phyloP scores from a whole-genome alignment of 1,140 invertebrate species.

The Sinella curviseta region DNA sequence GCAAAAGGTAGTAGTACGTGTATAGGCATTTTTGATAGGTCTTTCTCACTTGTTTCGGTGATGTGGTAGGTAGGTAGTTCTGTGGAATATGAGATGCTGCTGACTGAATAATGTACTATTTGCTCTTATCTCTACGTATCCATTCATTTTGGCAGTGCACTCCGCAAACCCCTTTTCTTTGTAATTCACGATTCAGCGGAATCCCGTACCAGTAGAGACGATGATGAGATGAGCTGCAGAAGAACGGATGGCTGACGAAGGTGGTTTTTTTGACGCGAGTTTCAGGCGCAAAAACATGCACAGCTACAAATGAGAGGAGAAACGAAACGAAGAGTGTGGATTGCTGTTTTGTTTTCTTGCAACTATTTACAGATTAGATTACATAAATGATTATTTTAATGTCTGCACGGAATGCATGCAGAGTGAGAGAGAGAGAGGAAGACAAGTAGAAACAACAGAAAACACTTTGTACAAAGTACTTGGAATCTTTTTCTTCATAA shows the following conservation, averaged over 20 bases:
- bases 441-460: background rate
- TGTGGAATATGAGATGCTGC: too few relatives aligned
- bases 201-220: background rate
- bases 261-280: background rate
- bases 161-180: background rate
- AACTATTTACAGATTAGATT: background rate
- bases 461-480: background rate
- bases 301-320: background rate
- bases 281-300: background rate
- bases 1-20: too few relatives aligned
- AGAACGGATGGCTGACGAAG: background rate
- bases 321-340: background rate
- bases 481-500: background rate
- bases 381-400: background rate
- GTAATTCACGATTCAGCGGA: background rate
- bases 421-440: background rate
- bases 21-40: too few relatives aligned
- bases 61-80: too few relatives aligned
- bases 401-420: background rate
- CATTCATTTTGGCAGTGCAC: background rate
- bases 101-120: too few relatives aligned
- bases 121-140: background rate
- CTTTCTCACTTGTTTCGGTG: too few relatives aligned
- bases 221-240: background rate
- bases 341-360: background rate